Evolutionary conservation across 2,888 invertebrate species (phyloP).

Genomic region (Diarsia brunnea): DNA sequence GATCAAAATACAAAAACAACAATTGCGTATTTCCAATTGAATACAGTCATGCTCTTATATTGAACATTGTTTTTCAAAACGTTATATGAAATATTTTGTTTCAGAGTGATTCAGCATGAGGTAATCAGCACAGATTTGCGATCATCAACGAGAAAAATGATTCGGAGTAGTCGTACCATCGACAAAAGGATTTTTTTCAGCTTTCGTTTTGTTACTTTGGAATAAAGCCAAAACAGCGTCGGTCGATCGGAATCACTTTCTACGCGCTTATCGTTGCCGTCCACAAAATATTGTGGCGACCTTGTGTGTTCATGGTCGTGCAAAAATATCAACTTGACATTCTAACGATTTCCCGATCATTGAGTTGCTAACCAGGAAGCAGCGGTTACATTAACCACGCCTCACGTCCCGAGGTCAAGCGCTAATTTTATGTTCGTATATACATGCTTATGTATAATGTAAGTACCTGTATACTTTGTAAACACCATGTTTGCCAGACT

Average conservation of each 20-base stretch:
- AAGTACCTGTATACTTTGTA: constrained; percentile 49
- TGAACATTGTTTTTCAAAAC: neutral
- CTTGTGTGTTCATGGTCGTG: constrained; percentile 88
- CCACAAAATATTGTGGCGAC: constrained; percentile 83
- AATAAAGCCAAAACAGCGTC: constrained; percentile 80
- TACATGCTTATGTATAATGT: constrained; percentile 45
- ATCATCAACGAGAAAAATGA: constrained; percentile 5
- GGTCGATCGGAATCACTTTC: constrained; percentile 87
- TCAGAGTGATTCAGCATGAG: constrained; percentile 1
- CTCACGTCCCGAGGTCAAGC: constrained; percentile 79
- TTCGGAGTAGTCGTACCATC: constrained; percentile 4
- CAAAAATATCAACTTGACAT: constrained; percentile 90
- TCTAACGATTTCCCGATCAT: constrained; percentile 89
- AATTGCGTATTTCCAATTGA: neutral
- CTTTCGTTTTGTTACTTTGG: constrained; percentile 74
- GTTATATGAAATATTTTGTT: neutral
- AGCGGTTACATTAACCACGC: constrained; percentile 84
- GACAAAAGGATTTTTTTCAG: constrained; percentile 46
- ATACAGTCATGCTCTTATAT: neutral
- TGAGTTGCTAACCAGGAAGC: constrained; percentile 88
- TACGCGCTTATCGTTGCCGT: constrained; percentile 83
- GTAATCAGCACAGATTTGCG: constrained; percentile 9
- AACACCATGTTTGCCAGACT: constrained; percentile 43
- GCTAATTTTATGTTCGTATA: constrained; percentile 69
- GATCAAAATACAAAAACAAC: neutral